Base-by-base conservation (phyloP, 1,140 invertebrate genomes). In the Dolichoris vasculosae region DNA sequence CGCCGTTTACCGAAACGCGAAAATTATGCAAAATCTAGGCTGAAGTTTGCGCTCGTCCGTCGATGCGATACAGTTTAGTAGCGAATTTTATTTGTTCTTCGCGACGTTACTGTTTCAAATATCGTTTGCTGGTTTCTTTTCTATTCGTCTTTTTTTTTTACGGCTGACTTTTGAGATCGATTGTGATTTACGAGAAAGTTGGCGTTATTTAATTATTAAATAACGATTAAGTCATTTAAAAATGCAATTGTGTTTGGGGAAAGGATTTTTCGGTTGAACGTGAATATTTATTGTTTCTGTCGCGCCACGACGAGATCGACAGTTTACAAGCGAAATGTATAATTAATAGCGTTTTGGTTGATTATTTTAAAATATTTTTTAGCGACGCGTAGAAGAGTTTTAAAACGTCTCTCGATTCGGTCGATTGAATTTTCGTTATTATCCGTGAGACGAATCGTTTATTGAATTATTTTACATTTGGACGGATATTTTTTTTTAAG, bases 171-270 rank as follows among this genome's bases (percentile, higher is more conserved):
- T 32, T 9, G 35, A 38, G 48, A 78, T 59, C 30, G 48, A 40
- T 35, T 20, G 9, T 78, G 76, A 78, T 78, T 78, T 78, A 78
- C 48, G 76, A 35, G 76, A 23, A 32, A 6, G 1, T 32, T 11
- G 13, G 30, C n/a, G 63, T 78, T 35, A 78, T 59, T 78, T 38
- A 38, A 35, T 78, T 35, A 46, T 78, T 38, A 78, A 51, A 67
- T 17, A 67, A 67, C 63, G 2, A 67, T 67, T 32, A 67, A 67
- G 63, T 32, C n/a, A 13, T 67, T 32, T 67, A 32, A 48, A 76
- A 55, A 78, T 51, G 13, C 13, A 23, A 59, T 40, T 78, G 76
- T n/a, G 48, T 78, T 67, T 32, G 3, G n/a, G 4, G 20, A 26
- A 59, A 6, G 55, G 23, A 59, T 26, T 26, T 59, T 59, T 59